Conservation (phyloP, 2,888 invertebrate species). For the Xanthorhoe spadicearia region DNA sequence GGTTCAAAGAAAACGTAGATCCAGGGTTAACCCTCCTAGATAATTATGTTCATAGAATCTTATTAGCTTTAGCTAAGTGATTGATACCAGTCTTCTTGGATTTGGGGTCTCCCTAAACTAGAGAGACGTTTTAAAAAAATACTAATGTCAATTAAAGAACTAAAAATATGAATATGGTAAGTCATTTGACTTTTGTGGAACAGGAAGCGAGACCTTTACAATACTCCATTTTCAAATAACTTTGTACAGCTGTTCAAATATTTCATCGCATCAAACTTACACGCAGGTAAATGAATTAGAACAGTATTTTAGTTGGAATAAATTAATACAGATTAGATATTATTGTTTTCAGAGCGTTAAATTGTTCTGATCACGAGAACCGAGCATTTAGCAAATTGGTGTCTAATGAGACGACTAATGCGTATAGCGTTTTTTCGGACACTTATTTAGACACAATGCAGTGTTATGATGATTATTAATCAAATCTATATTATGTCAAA, state of each 20-base stretch:
- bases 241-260: conserved; percentile 1
- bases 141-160: too few relatives aligned
- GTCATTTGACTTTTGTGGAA: neutral
- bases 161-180: too few relatives aligned
- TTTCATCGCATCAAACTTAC: neutral
- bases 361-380: conserved; percentile 21
- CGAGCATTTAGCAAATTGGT: conserved; percentile 22
- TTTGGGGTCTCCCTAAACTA: too few relatives aligned
- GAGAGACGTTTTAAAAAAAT: too few relatives aligned
- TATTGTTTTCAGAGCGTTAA: conserved; percentile 28
- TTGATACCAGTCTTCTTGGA: too few relatives aligned
- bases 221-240: neutral
- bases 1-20: too few relatives aligned
- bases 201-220: neutral
- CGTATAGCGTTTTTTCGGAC: conserved; percentile 2
- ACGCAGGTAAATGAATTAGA: conserved; percentile 9
- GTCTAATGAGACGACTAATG: conserved; percentile 22
- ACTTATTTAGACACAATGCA: neutral
- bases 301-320: conserved; percentile 20
- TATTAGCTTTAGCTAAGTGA: too few relatives aligned
- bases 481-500: too few relatives aligned
- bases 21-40: too few relatives aligned
- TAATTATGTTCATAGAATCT: too few relatives aligned
- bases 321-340: conserved; percentile 24
- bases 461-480: too few relatives aligned